phyloP scores from a whole-genome alignment of 2,113 vertebrate genomes.

The Lagopus leucura region DNA sequence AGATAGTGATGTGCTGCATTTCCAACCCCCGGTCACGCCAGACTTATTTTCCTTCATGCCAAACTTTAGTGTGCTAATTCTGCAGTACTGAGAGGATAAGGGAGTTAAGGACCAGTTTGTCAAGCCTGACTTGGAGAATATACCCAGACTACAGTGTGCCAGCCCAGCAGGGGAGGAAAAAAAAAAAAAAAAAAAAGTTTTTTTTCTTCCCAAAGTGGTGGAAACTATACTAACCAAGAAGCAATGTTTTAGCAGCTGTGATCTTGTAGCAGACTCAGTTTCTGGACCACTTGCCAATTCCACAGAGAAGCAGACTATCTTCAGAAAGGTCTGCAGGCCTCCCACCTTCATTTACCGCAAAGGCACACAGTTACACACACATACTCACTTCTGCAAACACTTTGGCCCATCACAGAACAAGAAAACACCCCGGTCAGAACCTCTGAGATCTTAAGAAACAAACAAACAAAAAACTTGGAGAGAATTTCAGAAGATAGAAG shows the following conservation, averaged over 20 bases:
- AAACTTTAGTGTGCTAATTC: conserved; percentile 12
- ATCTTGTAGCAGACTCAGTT: neutral
- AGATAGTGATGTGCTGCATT: neutral
- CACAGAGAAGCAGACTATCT: neutral
- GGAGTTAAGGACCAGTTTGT: neutral
- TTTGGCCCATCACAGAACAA: neutral
- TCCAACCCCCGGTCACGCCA: conserved; percentile 50
- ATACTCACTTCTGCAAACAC: neutral
- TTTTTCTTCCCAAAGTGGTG: neutral
- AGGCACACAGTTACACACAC: neutral
- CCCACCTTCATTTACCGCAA: neutral
- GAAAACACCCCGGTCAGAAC: neutral
- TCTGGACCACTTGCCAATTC: neutral
- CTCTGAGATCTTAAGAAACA: neutral
- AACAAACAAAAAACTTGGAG: neutral
- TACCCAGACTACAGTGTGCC: neutral
- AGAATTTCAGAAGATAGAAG: neutral
- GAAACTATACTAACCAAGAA: conserved; percentile 1
- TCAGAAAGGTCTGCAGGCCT: neutral
- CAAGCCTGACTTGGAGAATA: conserved; percentile 56
- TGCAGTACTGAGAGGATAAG: neutral
- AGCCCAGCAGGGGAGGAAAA: neutral
- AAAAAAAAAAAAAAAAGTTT: neutral
- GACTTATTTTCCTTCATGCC: conserved; percentile 32
- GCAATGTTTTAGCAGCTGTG: conserved; percentile 51